Base-by-base conservation (phyloP, 2,797 vertebrate species). In the Pseudochirops cupreus region DNA sequence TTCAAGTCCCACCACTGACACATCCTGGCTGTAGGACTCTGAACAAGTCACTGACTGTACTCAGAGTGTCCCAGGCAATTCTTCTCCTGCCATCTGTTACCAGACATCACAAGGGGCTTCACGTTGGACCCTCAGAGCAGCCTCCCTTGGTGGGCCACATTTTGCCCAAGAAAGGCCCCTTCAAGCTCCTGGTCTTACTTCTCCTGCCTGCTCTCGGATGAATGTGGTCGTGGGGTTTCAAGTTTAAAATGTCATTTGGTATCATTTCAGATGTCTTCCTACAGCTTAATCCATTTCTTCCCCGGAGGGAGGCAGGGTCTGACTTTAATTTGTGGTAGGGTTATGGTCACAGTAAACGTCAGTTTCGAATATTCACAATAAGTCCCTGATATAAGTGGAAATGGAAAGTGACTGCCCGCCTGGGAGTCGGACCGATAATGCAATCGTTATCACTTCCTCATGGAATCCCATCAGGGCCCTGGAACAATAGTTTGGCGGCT, bases 301-400 rank as follows among this genome's bases (percentile, higher is more conserved):
- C 97, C 97, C 96, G 93, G 93, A 97, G 95, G 91, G 93, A 97
- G 59, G 94, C 93, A 14, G 56, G 92, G 96, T 98, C 98, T 98
- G 98, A 98, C 98, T 98, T 98, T 98, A 98, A 99, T 99, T 98
- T 99, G 98, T 96, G 98, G 97, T 96, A 97, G 92, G 91, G 95
- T 98, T 98, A 98, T 96, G 94, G 98, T 97, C 98, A 98, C 97
- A 98, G 96, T 98, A 98, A 98, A 98, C 50, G 97, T 98, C 98
- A 98, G 97, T 98, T 98, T 98, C 96, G 96, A 97, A 97, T 98
- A 98, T 97, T 97, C 95, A 95, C 74, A 92, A 93, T 92, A 98
- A 98, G 93, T 54, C 56, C 94, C 91, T 97, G 96, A 98, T 92
- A 94, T 91, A 98, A 98, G 97, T 91, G 94, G 97, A 98, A 98